Conservation (phyloP, 1,140 invertebrate species). For the Nylanderia fulva region DNA sequence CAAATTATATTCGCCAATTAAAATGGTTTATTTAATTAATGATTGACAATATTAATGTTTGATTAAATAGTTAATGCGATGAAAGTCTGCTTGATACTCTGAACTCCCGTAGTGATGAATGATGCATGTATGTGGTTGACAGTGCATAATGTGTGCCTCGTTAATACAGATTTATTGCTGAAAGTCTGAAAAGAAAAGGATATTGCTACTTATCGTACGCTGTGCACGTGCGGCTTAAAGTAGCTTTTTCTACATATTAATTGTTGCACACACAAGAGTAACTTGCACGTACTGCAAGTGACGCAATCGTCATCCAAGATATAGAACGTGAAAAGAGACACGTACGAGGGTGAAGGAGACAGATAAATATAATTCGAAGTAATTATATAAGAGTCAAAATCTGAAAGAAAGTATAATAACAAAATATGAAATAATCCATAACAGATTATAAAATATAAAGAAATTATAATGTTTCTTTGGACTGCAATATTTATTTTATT, state of each 20-base stretch:
- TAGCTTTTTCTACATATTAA: slow-evolving; percentile 61
- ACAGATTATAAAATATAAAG: too few relatives aligned
- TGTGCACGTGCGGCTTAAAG: slow-evolving; percentile 51
- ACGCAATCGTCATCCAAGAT: neutral
- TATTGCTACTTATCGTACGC: slow-evolving; percentile 50
- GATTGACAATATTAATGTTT: neutral
- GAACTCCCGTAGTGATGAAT: neutral
- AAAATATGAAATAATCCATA: too few relatives aligned
- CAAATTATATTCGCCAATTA: neutral
- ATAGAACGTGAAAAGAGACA: neutral
- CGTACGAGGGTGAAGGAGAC: neutral
- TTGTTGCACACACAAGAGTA: slow-evolving; percentile 19
- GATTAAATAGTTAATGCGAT: slow-evolving; percentile 31
- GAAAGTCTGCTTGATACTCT: slow-evolving; percentile 27
- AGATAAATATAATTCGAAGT: neutral
- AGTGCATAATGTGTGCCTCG: slow-evolving; percentile 31
- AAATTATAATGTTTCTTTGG: too few relatives aligned
- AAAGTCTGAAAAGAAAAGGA: slow-evolving; percentile 59
- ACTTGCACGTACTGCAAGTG: neutral
- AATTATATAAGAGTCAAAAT: neutral
- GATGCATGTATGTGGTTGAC: slow-evolving; percentile 33
- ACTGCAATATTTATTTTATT: too few relatives aligned
- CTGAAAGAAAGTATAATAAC: too few relatives aligned
- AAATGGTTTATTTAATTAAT: too few relatives aligned
- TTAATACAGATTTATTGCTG: slow-evolving; percentile 64